Conservation (phyloP, 1,140 invertebrate genomes). For the Brachionus paranguensis region DNA sequence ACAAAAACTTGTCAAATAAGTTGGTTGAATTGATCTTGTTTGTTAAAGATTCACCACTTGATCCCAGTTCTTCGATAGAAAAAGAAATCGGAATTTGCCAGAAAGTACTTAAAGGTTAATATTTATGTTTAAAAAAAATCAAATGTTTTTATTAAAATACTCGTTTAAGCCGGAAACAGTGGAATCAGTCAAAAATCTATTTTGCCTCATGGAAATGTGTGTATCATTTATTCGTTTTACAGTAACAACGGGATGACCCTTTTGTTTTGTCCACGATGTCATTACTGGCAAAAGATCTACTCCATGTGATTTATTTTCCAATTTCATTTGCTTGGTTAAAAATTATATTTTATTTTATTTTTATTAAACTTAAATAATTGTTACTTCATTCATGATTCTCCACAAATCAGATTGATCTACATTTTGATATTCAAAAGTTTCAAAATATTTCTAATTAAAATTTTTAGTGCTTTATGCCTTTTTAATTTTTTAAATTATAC, state of each 20-base stretch:
- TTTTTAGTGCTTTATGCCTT: too few relatives aligned
- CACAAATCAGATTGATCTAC: constrained; percentile 35
- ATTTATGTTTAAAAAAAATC: background rate
- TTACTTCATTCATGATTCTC: background rate
- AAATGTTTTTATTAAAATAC: background rate
- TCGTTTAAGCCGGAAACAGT: background rate
- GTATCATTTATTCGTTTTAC: constrained; percentile 40
- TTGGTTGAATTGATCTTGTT: background rate
- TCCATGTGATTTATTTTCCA: background rate
- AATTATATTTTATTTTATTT: background rate
- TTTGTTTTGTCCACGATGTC: constrained; percentile 84
- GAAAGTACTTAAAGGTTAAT: background rate
- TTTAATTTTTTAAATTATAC: too few relatives aligned
- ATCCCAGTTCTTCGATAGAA: background rate
- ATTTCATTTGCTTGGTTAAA: background rate
- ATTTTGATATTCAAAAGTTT: constrained; percentile 7
- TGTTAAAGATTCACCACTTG: background rate
- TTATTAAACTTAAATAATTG: background rate
- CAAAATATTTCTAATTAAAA: constrained; percentile 41
- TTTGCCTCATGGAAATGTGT: constrained; percentile 55
- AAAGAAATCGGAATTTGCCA: background rate
- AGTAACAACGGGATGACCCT: constrained; percentile 71
- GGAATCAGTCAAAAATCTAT: constrained; percentile 48
- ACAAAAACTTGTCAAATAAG: background rate
- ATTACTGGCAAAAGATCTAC: constrained; percentile 64